Base-by-base conservation (phyloP, 2,888 invertebrate genomes). In the Zygaena filipendulae region DNA sequence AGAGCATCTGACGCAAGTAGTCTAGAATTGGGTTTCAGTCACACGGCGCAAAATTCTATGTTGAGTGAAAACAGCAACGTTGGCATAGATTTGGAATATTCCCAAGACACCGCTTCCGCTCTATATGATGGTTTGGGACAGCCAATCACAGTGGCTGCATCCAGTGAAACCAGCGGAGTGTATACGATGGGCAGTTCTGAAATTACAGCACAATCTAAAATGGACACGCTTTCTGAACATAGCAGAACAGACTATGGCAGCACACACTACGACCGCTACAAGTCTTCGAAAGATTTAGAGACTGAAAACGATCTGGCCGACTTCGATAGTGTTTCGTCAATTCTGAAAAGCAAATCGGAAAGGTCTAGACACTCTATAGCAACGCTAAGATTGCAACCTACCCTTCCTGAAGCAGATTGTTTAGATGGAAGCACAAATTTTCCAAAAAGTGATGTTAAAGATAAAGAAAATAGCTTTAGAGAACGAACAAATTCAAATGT, bases 1-100 rank as follows among this genome's bases (percentile, higher is more conserved):
- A 81, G 88, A 47, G 82, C 88, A 36, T 91, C 91, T 13, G 90
- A 91, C 21, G 87, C 87, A 27, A 91, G 91, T 43, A 92, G 92
- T 52, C 72, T 92, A 49, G 92, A 92, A 68, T 70, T 92, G 35
- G 91, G 92, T 27, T 92, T 88, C 52, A 91, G 91, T 45, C 92
- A 92, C 55, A 92, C 92, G 2, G 91, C 92, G 11, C 92, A 92
- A 63, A 92, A 92, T 55, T 92, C 92, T 2, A 84, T 88, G 35
- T 67, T 91, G 24, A 88, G 88, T 50, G 92, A 91, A 47, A 84
- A 87, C 9, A 83, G 84, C 31, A 84, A 82, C 27, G 86, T 85
- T 30, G 87, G 84, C 40, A 82, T 85, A 39, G 87, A 87, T 44
- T 74, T 85, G 19, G 88, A 87, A 46, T 85, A 82, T 48, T 67